phyloP scores from a whole-genome alignment of 2,113 vertebrate genomes.

The Oreotrochilus melanogaster region DNA sequence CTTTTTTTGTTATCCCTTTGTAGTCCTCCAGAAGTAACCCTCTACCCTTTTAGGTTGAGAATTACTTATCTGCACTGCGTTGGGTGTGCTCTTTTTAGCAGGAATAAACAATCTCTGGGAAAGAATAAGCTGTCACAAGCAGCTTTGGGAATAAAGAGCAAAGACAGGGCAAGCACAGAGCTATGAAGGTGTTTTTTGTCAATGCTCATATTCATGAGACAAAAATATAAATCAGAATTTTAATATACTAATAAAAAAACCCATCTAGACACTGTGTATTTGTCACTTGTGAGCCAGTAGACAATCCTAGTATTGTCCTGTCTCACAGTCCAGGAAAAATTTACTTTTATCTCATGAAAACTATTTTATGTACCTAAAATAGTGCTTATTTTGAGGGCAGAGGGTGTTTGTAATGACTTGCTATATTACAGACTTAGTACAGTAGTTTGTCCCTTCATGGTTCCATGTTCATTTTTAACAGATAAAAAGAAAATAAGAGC shows the following conservation, averaged over 20 bases:
- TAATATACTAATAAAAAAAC: not conserved
- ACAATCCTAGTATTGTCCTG: not conserved
- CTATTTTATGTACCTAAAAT: not conserved
- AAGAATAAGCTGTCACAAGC: constrained; percentile 21
- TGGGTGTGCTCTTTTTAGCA: constrained; percentile 17
- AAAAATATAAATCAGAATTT: constrained; percentile 21
- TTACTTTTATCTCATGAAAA: not conserved
- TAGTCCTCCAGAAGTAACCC: not conserved
- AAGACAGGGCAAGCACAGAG: not conserved
- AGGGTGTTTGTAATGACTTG: not conserved
- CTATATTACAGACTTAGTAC: not conserved
- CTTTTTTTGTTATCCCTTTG: not conserved
- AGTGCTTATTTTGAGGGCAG: not conserved
- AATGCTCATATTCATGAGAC: not conserved
- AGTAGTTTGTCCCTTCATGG: not conserved
- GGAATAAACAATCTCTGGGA: constrained; percentile 8
- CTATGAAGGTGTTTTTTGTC: not conserved
- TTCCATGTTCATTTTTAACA: not conserved
- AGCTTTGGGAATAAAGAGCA: not conserved
- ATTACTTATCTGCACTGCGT: not conserved
- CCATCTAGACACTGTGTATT: not conserved
- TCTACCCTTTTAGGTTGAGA: not conserved
- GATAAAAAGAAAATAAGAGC: not conserved
- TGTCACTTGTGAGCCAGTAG: not conserved
- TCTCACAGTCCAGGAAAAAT: not conserved